phyloP scores from a whole-genome alignment of 2,888 invertebrate genomes.

The Caenorhabditis parvicauda region DNA sequence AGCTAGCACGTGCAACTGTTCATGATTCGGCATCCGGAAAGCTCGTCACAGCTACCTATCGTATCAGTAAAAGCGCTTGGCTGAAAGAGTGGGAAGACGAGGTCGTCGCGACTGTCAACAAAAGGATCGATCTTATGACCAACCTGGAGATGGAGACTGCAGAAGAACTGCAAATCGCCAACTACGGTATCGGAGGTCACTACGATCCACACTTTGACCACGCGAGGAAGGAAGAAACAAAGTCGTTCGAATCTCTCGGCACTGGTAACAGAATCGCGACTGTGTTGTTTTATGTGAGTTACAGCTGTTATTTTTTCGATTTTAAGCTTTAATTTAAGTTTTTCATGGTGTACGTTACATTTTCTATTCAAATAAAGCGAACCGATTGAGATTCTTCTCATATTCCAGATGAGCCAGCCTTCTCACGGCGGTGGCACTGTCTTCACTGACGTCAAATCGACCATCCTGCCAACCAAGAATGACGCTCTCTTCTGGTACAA shows the following conservation, averaged over 20 bases:
- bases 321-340: not conserved
- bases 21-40: conserved; percentile 69
- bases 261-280: conserved; percentile 93
- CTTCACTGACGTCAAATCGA: conserved; percentile 82
- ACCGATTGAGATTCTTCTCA: too few species aligned
- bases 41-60: conserved; percentile 85
- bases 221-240: conserved; percentile 67
- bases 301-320: too few species aligned
- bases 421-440: conserved; percentile 95
- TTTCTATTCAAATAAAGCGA: too few species aligned
- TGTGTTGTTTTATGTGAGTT: conserved; percentile 88
- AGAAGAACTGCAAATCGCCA: conserved; percentile 95
- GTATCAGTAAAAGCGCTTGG: conserved; percentile 93
- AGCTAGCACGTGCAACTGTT: conserved; percentile 64
- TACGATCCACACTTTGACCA: conserved; percentile 94
- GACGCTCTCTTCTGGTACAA: conserved; percentile 94
- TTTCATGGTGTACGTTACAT: too few species aligned
- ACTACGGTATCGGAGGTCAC: conserved; percentile 97
- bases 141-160: conserved; percentile 82
- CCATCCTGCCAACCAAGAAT: conserved; percentile 84
- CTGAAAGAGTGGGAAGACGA: conserved; percentile 80
- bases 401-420: conserved; percentile 88
- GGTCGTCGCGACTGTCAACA: conserved; percentile 75
- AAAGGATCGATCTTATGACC: conserved; percentile 81
- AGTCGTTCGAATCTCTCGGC: conserved; percentile 68